Evolutionary conservation across 2,888 invertebrate species (phyloP), one percentile per base, ranked within the genome.

Genomic region (Lepetodrilus schrolli): DNA sequence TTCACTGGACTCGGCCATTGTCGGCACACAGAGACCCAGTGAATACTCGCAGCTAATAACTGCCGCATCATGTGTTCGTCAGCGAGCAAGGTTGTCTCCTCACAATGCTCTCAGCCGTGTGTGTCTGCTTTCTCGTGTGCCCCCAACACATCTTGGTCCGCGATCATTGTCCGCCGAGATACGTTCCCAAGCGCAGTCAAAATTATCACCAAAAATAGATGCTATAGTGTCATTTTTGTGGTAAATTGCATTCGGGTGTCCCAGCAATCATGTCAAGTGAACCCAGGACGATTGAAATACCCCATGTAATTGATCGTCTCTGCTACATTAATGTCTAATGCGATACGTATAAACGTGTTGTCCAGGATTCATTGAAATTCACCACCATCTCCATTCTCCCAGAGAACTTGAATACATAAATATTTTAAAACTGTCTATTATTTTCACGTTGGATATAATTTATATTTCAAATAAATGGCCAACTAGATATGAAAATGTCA

Each of bases 81-180:
- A 13, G 58, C 23, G 4, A 23, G 1, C 2, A 30, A 30, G 17
- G 58, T 30, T 30, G 34, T 30, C 58, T 58, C 26, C 30, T 58
- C 10, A 58, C 34, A 58, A 58, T 51, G 30, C 10, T 5, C 3
- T 34, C 58, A 17, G 30, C 34, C 58, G 34, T 26, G 30, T 58
- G 30, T 58, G 30, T 58, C 26, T 43, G 7, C 34, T 51, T 58
- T 58, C 58, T 58, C 58, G 58, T 58, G 58, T 58, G 58, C 58
- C 30, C 13, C 30, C 30, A 17, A 58, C 58, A 58, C 58, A 30
- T 58, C 21, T n/a, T 1, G 30, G 13, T 58, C 17, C 21, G 2
- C 17, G 26, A 30, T 13, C 34, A 58, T 58, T 58, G 58, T 58
- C 30, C 34, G 34, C 30, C 17, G 26, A 17, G 34, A 58, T 30